Percentiles rank a stretch among this genome's conserved stretches.
phyloP scores from a whole-genome alignment of 2,113 vertebrate species.

The Crotalus viridis region DNA sequence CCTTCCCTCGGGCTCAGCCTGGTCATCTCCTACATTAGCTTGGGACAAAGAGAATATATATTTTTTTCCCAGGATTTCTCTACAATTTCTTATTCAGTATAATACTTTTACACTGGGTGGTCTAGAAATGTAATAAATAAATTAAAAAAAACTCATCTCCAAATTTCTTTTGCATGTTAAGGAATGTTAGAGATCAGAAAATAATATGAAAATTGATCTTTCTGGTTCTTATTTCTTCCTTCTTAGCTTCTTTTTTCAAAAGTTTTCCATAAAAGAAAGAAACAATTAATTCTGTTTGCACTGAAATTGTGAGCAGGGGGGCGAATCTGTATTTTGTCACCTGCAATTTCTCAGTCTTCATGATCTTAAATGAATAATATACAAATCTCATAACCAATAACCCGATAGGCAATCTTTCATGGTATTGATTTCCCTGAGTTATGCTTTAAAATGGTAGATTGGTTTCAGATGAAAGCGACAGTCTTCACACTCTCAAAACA shows the following conservation, averaged over 20 bases:
- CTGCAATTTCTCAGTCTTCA: not conserved
- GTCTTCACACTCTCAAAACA: not conserved
- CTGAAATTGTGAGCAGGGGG: not conserved
- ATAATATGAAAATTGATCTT: not conserved
- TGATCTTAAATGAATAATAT: constrained; percentile 1
- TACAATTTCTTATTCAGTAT: not conserved
- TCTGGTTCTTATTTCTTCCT: not conserved
- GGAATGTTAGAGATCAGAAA: not conserved
- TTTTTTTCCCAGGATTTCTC: not conserved
- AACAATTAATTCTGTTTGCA: not conserved
- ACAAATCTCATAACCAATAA: not conserved
- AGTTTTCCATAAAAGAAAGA: not conserved
- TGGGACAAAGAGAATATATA: not conserved
- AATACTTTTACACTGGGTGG: not conserved
- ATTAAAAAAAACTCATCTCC: not conserved
- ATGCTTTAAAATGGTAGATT: not conserved
- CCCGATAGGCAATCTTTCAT: not conserved
- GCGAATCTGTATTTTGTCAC: not conserved
- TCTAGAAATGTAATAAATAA: not conserved
- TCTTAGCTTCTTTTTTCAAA: not conserved
- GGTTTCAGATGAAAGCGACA: not conserved
- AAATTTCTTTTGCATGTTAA: not conserved
- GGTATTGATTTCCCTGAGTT: not conserved
- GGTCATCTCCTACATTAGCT: not conserved
- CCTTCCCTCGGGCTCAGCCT: not conserved